These are phyloP conservation scores for Dimorphilus gyrociliatus DNA, from an alignment of 2,888 invertebrate species.

Conservation along the genomic window DNA sequence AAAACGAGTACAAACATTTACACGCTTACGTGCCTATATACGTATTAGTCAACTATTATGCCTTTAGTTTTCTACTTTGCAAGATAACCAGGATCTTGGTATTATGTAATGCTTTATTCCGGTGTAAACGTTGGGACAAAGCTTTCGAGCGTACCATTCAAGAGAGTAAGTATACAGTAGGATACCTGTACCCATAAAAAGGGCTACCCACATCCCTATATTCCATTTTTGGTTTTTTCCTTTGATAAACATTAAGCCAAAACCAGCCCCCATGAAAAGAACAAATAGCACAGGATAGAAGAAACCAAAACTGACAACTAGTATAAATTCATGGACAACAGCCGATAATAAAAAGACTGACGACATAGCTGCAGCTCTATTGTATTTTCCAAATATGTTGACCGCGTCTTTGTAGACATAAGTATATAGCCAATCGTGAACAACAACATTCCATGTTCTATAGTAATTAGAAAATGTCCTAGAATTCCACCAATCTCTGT, in stretches of 20 bases:
- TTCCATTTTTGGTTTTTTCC: slow-evolving; percentile 44
- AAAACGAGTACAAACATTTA: too few relatives aligned
- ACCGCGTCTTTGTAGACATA: slow-evolving; percentile 61
- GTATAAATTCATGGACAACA: slow-evolving; percentile 68
- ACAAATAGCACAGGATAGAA: slow-evolving; percentile 71
- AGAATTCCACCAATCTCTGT: slow-evolving; percentile 87
- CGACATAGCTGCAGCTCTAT: slow-evolving; percentile 42
- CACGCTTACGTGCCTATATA: too few relatives aligned
- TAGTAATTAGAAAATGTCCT: slow-evolving; percentile 64
- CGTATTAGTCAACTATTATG: too few relatives aligned
- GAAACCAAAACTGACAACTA: slow-evolving; percentile 60
- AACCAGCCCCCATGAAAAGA: slow-evolving; percentile 55
- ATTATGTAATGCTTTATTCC: too few relatives aligned
- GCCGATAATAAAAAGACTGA: slow-evolving; percentile 64
- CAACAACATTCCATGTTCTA: slow-evolving; percentile 85
- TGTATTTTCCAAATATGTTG: neutral
- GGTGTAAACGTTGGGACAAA: slow-evolving; percentile 55
- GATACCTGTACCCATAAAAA: slow-evolving; percentile 60
- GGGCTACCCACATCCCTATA: slow-evolving; percentile 63
- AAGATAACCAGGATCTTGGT: too few relatives aligned
- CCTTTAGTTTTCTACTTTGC: too few relatives aligned
- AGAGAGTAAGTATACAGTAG: slow-evolving; percentile 61
- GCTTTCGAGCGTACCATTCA: slow-evolving; percentile 65
- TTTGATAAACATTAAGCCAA: slow-evolving; percentile 41
- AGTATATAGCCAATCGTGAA: slow-evolving; percentile 80